Conservation (phyloP, 2,888 invertebrate species). For the Lasioglossum calceatum region DNA sequence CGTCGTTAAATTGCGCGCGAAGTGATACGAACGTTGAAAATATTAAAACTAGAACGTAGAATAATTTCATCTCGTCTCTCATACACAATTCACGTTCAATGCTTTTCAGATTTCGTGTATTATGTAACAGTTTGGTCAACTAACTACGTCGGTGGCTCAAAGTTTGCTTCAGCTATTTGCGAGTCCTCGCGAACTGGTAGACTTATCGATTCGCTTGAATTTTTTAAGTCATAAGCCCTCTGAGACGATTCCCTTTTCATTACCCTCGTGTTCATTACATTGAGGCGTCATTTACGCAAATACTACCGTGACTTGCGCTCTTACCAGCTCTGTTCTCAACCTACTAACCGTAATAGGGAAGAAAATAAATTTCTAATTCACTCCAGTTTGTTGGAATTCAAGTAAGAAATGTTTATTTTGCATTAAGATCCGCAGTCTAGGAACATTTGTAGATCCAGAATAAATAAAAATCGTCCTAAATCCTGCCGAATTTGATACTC, state of each 20-base stretch:
- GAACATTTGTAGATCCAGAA: too few species aligned
- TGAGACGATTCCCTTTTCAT: neutral
- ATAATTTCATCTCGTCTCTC: neutral
- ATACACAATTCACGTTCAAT: neutral
- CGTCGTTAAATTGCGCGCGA: neutral
- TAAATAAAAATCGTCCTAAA: too few species aligned
- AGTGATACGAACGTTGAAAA: neutral
- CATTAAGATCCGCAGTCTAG: too few species aligned
- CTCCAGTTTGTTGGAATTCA: too few species aligned
- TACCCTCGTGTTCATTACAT: neutral
- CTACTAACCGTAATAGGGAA: too few species aligned
- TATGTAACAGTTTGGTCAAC: neutral
- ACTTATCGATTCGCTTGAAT: neutral
- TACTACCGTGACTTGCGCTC: neutral
- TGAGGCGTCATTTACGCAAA: neutral
- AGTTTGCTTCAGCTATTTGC: constrained; percentile 2
- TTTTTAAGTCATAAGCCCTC: neutral
- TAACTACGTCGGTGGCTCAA: neutral
- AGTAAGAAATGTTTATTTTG: too few species aligned
- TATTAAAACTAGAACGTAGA: neutral
- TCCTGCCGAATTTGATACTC: too few species aligned
- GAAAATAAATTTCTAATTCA: too few species aligned
- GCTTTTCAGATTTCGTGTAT: neutral
- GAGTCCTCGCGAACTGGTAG: neutral
- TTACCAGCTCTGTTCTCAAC: neutral